Evolutionary conservation across 1,140 invertebrate genomes (phyloP), one percentile per base, ranked within the genome.

Genomic region (Pseudomyrmex flavicornis): DNA sequence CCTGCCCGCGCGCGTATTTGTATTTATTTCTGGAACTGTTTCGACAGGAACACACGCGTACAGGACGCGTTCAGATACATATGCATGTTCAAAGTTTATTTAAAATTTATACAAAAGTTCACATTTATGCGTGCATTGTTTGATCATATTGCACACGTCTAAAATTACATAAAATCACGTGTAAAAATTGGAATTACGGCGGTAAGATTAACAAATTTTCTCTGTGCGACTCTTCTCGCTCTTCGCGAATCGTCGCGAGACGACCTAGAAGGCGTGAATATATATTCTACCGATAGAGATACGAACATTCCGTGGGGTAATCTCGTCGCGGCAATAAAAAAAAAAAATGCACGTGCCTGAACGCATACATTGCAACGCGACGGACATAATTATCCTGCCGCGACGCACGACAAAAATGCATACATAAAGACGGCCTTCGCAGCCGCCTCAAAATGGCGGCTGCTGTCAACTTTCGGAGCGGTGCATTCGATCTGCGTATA

Each of bases 361-460:
- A 7, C 17, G 65, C 35, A 12, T 20, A 12, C 44, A 15, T 58
- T 44, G 52, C 76, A 46, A 58, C 35, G 10, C 50, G 12, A 7
- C 9, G 1, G 48, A 13, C 65, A 46, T 61, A 70, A 80, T 80
- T 70, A 80, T 72, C 76, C 12, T 58, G 65, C 52, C 58, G 65
- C 44, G 76, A 70, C 76, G 54, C 12, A 20, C n/a, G 26, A 77
- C 69, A 70, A 80, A 80, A 80, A 61, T 80, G 66, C 66, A 72
- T 69, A 54, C 76, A 61, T 80, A 80, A 54, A 50, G 50, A n/a
- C 80, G 87, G 61, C 70, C 87, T 83, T 85, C 74, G 63, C 84
- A 65, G 82, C 75, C 85, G 85, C 79, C 86, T 73, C 88, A 89
- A 89, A 88, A 89, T 89, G 88, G 88, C 88, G 88, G 73, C 87